These are phyloP conservation scores for Pantherophis alleghaniensis DNA, from an alignment of 2,797 vertebrate species.

Conservation along the genomic window DNA sequence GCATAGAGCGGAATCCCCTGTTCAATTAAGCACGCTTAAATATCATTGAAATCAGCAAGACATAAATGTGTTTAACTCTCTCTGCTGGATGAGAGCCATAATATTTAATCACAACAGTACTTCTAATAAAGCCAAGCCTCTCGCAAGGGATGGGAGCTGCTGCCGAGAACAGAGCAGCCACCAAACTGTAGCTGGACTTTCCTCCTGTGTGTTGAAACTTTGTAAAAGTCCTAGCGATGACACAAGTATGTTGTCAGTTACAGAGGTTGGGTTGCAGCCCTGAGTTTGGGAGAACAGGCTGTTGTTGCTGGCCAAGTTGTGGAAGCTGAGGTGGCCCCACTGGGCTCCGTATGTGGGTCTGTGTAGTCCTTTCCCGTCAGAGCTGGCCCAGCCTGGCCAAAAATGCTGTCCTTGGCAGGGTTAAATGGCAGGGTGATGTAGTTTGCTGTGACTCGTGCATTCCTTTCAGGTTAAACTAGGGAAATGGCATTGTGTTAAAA, in stretches of 20 bases:
- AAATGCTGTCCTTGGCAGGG: constrained; percentile 80
- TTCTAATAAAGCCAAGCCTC: constrained; percentile 15
- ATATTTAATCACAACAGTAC: constrained; percentile 38
- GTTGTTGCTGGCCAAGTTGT: constrained; percentile 73
- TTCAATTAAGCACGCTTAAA: background rate
- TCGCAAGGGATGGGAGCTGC: constrained; percentile 61
- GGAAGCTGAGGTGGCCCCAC: constrained; percentile 77
- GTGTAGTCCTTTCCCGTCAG: constrained; percentile 78
- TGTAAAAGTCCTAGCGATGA: constrained; percentile 75
- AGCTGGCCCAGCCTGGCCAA: constrained; percentile 73
- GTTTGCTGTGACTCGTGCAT: constrained; percentile 88
- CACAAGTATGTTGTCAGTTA: constrained; percentile 78
- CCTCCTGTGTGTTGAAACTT: constrained; percentile 68
- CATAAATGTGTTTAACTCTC: background rate
- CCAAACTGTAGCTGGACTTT: constrained; percentile 47
- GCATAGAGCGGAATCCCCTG: background rate
- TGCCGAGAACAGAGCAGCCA: constrained; percentile 60
- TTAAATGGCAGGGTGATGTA: constrained; percentile 82
- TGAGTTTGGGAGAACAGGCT: constrained; percentile 63
- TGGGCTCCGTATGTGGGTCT: constrained; percentile 75
- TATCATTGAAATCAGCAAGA: background rate
- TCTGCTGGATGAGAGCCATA: background rate
- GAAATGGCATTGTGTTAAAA: constrained; percentile 86
- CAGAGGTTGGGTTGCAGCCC: constrained; percentile 70
- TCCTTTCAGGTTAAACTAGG: constrained; percentile 86